Evolutionary conservation across 2,888 invertebrate genomes (phyloP), one percentile per base, ranked within the genome.

Genomic region (Hirtodrosophila trivittata): DNA sequence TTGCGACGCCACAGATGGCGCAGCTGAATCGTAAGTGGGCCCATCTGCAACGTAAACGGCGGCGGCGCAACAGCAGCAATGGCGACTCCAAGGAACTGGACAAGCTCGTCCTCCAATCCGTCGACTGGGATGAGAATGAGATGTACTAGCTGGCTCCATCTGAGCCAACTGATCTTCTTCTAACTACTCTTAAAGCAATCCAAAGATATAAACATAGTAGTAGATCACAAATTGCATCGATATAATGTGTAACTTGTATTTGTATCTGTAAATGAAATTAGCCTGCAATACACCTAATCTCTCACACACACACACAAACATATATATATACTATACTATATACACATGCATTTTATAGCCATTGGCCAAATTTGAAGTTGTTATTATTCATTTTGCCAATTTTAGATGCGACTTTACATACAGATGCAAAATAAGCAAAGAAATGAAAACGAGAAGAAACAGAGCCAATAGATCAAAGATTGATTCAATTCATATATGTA

Each of bases 51-150:
- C 87, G 88, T 28, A 87, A 87, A 10, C 85, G 88, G 6, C 83
- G 88, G 25, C 82, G 90, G 51, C 87, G 90, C 18, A 90, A 88
- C 64, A 90, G 89, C 71, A 90, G 90, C 73, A 89, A 89, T 1
- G 89, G 89, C 26, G 90, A 90, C 71, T 89, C 90, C 25, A 91
- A 90, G 69, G 91, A 91, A 58, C 75, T 90, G 52, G 90, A 91
- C 68, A 90, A 90, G 68, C 78, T 91, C 45, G 90, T 91, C 41
- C 74, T 91, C 51, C 90, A 91, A 76, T 89, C 90, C 13, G 90
- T 90, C 56, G 90, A 91, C 75, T 91, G 90, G 90, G 90, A 90
- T 69, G 91, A 91, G 58, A 91, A 90, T 65, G 90, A 90, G 77
- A 89, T 90, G 80, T 90, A 90, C 73, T 90, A 84, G 38, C 45